phyloP scores from a whole-genome alignment of 2,113 vertebrate species.

The Oceanodroma tethys region DNA sequence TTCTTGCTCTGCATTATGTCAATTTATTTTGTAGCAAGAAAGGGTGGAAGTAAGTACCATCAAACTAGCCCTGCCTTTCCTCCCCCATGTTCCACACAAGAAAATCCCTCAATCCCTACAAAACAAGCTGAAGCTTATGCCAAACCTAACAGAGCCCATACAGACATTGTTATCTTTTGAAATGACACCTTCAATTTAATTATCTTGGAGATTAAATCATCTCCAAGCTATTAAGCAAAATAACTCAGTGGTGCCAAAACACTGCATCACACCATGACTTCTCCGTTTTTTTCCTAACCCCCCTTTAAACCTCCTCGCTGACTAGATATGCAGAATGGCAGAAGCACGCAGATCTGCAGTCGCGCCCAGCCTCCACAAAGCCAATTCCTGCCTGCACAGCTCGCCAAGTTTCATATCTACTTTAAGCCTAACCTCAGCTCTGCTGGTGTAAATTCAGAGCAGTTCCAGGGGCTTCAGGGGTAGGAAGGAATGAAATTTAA shows the following conservation, averaged over 20 bases:
- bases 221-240: conserved; percentile 53
- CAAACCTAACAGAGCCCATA: conserved; percentile 40
- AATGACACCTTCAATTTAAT: conserved; percentile 67
- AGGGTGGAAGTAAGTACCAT: conserved; percentile 9
- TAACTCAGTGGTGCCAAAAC: conserved; percentile 32
- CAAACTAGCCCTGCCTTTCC: not conserved
- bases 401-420: not conserved
- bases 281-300: not conserved
- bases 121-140: conserved; percentile 2
- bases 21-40: conserved; percentile 28
- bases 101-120: conserved; percentile 24
- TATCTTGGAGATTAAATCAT: conserved; percentile 62
- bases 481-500: not conserved
- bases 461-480: not conserved
- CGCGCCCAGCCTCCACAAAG: fast-evolving
- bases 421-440: not conserved
- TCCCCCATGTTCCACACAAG: not conserved
- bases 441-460: not conserved
- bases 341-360: not conserved
- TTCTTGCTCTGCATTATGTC: conserved; percentile 34
- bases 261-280: conserved; percentile 4
- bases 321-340: not conserved
- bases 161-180: conserved; percentile 46
- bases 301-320: not conserved
- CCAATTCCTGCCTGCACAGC: not conserved